Evolutionary conservation across 2,888 invertebrate species (phyloP), one percentile per base, ranked within the genome.

Genomic region (Acrobasis repandana): DNA sequence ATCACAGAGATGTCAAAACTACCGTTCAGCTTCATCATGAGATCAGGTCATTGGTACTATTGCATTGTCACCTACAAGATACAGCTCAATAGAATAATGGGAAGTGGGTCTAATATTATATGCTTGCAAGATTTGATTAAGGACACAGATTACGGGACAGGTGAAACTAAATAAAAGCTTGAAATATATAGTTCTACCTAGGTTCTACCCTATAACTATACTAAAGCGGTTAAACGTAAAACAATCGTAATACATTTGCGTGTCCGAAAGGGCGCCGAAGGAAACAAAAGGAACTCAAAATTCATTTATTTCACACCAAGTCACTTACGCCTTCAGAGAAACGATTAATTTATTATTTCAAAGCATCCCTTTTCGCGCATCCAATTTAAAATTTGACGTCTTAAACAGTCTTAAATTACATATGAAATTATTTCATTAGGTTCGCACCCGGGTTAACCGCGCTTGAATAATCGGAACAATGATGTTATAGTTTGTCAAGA

Each of bases 311-410:
- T 68, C 67, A 75, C 68, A 70, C 77, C 60, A 64, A 74, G 78
- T 77, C 79, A 80, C 78, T 79, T 79, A 74, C 76, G 75, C 72
- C 77, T 90, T 89, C 89, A 86, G 63, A 80, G 89, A 90, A 90
- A 74, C 88, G 87, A 88, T 90, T 88, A 90, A 91, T 90, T 89
- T 88, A 88, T 88, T 89, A 88, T 88, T 84, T 83, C 73, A 79
- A 83, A 83, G 74, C 82, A 84, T 79, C 86, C 88, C 87, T 85
- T 86, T 88, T 88, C 89, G 81, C 86, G 85, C 88, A 88, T 87
- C 91, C 91, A 92, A 92, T 92, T 92, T 91, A 90, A 90, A 90
- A 86, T 85, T 90, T 92, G 91, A 92, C 91, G 83, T 92, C 90
- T 92, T 92, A 90, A 92, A 91, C 90, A 90, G 86, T 85, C 85